Percentiles rank a stretch among this genome's conserved stretches.
phyloP scores from a whole-genome alignment of 2,797 vertebrate genomes.

The Coregonus suidteri region DNA sequence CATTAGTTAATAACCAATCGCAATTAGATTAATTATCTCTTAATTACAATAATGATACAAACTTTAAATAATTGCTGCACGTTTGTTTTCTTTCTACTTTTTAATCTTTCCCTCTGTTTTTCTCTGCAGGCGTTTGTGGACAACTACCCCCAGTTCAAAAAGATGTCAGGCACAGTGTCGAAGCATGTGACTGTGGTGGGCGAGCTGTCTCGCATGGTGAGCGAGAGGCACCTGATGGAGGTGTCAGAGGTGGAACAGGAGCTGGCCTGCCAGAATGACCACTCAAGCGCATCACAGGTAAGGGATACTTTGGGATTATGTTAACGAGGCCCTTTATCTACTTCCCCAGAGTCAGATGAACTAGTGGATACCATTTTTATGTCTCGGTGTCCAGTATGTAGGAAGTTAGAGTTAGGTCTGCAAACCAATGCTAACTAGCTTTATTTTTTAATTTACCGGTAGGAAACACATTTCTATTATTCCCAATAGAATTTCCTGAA shows the following conservation, averaged over 20 bases:
- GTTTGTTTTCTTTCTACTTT: slow-evolving; percentile 1
- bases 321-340: no score
- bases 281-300: slow-evolving; percentile 90
- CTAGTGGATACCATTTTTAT: no score
- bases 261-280: slow-evolving; percentile 93
- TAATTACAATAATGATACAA: not conserved
- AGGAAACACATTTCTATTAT: not conserved
- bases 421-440: no score
- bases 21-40: not conserved
- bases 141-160: slow-evolving; percentile 98
- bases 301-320: not conserved
- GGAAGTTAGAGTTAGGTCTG: no score
- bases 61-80: not conserved
- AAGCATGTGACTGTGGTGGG: slow-evolving; percentile 97
- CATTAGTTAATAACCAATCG: not conserved
- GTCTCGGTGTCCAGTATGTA: no score
- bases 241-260: slow-evolving; percentile 96
- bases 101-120: not conserved
- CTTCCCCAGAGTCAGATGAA: no score
- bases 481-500: not conserved
- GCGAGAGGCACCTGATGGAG: slow-evolving; percentile 90
- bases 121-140: slow-evolving; percentile 89
- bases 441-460: not conserved
- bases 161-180: slow-evolving; percentile 96
- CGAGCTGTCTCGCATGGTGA: slow-evolving; percentile 89